A percentile compares a stretch with the other conserved stretches of the same genome.
Evolutionary conservation across 1,140 invertebrate genomes (phyloP).

Genomic region (Thalassaphorura encarpata): DNA sequence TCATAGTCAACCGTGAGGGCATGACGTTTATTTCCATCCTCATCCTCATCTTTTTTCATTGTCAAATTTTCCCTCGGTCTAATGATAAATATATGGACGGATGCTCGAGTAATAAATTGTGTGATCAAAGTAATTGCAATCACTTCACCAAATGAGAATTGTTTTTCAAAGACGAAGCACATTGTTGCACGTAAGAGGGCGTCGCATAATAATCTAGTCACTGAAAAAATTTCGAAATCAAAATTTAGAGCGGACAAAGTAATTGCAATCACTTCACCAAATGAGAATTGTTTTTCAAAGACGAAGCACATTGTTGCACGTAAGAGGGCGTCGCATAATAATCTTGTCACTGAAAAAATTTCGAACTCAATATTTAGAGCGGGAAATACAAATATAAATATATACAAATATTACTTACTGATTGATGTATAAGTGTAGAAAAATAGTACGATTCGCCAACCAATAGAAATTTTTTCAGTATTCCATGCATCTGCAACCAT

Average conservation of each 20-base stretch:
- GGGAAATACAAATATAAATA: neutral
- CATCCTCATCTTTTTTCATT: neutral
- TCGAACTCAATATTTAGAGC: neutral
- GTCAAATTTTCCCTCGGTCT: neutral
- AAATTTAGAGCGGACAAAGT: neutral
- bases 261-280: slow-evolving; percentile 5
- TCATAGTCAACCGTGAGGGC: neutral
- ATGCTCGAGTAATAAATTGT: neutral
- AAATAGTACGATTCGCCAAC: slow-evolving; percentile 11
- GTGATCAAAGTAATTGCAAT: neutral
- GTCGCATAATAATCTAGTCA: neutral
- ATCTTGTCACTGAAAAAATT: neutral
- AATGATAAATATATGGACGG: neutral
- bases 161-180: neutral
- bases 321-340: neutral
- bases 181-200: neutral
- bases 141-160: neutral
- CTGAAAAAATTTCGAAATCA: neutral
- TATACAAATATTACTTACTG: slow-evolving; percentile 7
- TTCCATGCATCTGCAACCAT: slow-evolving; percentile 6
- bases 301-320: neutral
- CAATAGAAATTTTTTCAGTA: slow-evolving; percentile 1
- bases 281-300: neutral
- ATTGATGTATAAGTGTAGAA: slow-evolving; percentile 14
- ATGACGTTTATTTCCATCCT: neutral